Evolutionary conservation across 2,888 invertebrate species (phyloP), one percentile per base, ranked within the genome.

Genomic region (Patella pellucida): DNA sequence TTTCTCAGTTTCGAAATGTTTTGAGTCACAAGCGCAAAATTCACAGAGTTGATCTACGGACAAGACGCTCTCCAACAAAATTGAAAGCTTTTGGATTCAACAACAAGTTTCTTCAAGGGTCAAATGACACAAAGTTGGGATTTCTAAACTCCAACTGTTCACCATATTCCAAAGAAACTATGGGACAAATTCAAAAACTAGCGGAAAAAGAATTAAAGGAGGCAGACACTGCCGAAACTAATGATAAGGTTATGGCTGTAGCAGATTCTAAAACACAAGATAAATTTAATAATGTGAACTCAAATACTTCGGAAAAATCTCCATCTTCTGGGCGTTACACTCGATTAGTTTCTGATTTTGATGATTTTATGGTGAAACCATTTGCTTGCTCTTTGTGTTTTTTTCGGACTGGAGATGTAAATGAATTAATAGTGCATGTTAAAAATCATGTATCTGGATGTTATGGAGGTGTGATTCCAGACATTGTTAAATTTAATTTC

Each of bases 361-460:
- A 82, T n/a, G 81, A 81, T 67, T 83, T 83, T 73, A 77, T 82
- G 27, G n/a, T 72, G 14, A 76, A 76, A 41, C 83, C 83, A 12
- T 83, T 80, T 76, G 83, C 83, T 0, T 83, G 83, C 68, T 76
- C 82, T 9, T 73, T 83, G 31, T 83, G 83, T 72, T 83, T 83
- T 71, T 83, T 73, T 73, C 79, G 83, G 50, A 80, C 81, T n/a
- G 72, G 68, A 7, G 71, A 71, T 68, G 68, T 81, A 1, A 50
- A 73, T 12, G 77, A 76, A 14, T 73, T 83, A 3, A 69, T 67
- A 11, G 71, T 73, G 41, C 83, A 83, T 68, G 79, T 78, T 5
- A 70, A 82, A 62, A 81, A 83, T 56, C 83, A 83, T 71, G 69
- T 83, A 56, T 81, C 82, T 11, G 83, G 83, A 27, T 79, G 82